Conservation (phyloP, 2,113 vertebrate genomes). For the Corythoichthys intestinalis region DNA sequence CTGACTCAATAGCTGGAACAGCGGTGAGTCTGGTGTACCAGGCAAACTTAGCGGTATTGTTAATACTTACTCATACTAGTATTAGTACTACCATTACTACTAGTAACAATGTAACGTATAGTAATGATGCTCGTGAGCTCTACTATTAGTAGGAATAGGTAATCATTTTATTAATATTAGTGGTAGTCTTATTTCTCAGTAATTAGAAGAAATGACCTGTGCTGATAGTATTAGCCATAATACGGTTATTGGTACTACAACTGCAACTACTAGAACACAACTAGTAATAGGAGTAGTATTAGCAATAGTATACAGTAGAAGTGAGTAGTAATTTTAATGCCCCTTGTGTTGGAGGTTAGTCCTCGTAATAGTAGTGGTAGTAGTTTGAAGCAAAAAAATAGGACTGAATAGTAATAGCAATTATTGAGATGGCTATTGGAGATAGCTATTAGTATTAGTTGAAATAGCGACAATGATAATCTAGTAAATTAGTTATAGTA, state of each 20-base stretch:
- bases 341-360: neutral
- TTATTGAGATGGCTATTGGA: neutral
- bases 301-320: no score
- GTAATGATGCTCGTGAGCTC: no score
- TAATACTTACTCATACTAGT: neutral
- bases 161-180: neutral
- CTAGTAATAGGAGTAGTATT: neutral
- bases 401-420: neutral
- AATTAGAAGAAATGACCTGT: no score
- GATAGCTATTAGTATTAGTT: neutral
- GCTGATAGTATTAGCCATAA: no score
- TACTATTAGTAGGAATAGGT: neutral
- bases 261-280: neutral
- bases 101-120: neutral
- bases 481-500: neutral
- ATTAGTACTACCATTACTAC: neutral
- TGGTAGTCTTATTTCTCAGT: neutral
- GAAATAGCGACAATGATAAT: neutral
- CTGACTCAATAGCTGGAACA: no score
- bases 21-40: no score
- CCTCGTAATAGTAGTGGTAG: neutral
- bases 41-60: no score
- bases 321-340: no score
- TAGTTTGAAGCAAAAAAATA: neutral
- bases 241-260: neutral